Conservation (phyloP, 23 tunicate species). For the Corella eumyota region DNA sequence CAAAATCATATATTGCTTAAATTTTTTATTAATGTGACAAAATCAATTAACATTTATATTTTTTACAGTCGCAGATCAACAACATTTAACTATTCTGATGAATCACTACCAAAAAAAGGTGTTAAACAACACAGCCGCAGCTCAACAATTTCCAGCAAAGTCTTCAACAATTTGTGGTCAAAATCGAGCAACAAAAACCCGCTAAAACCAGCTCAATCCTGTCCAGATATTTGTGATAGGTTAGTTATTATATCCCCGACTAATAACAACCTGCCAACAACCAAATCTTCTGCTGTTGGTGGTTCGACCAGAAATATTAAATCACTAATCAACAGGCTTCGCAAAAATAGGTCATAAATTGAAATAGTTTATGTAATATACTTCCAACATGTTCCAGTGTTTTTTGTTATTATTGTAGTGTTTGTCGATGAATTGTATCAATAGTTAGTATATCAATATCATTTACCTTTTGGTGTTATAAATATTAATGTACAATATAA, state of each 20-base stretch:
- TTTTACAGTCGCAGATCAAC: conserved; percentile 16
- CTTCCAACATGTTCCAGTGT: background rate
- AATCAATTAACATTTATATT: background rate
- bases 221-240: conserved; percentile 43
- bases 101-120: background rate
- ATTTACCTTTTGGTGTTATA: too few species aligned
- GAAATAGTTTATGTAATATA: background rate
- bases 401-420: background rate
- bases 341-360: conserved; percentile 12
- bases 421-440: background rate
- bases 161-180: conserved; percentile 3
- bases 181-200: background rate
- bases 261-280: background rate
- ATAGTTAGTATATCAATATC: background rate
- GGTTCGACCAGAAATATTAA: conserved; percentile 13
- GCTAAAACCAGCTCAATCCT: conserved; percentile 53
- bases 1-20: background rate
- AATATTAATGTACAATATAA: too few species aligned
- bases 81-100: conserved; percentile 2
- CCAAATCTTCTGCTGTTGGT: conserved; percentile 12
- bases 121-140: conserved; percentile 3
- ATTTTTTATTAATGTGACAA: background rate
- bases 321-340: conserved; percentile 6
- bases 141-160: conserved; percentile 3
- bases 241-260: conserved; percentile 10